Evolutionary conservation across 2,797 vertebrate species (phyloP), one percentile per base, ranked within the genome.

Genomic region (Bovichtus diacanthus): DNA sequence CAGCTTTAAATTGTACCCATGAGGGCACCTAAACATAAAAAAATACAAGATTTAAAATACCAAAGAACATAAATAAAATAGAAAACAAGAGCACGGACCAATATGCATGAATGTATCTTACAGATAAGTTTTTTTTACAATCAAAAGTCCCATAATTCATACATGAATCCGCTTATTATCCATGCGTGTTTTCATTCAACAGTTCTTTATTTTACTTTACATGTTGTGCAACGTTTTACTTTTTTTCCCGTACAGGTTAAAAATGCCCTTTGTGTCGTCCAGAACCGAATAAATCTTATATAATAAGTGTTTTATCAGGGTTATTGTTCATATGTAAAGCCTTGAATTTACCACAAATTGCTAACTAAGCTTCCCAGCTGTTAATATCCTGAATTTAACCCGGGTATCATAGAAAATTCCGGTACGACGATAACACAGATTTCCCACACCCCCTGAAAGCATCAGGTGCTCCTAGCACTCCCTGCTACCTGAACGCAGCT

Each of bases 401-500:
- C 18, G 5, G 31, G 9, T n/a, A 8, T 29, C 0, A 6, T 18
- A n/a, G 0, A 36, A 13, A 46, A 18, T 9, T 2, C 29, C 21
- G 5, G 6, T 23, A 15, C 7, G 1, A 5, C 1, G 6, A 9
- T 0, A 0, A 0, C 0, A 0, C 15, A 53, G 13, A 49, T 68
- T 65, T 79, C 69, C 70, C 21, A 46, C n/a, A 8, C 78, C 10
- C 56, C 27, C 0, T 76, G 74, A 88, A 90, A 2, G 84, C 69
- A 71, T 2, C 89, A 53, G 3, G 2, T 1, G 16, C 31, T 2
- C 11, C 13, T 5, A 25, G 2, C 21, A 0, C 73, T 47, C 8
- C 67, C n/a, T 21, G 55, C 68, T 16, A n/a, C 6, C 2, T 3
- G 9, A 41, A 0, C 13, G 21, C 44, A 6, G 53, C 31, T 84